Percentiles rank a stretch among this genome's conserved stretches.
Conservation (phyloP, 2,797 vertebrate genomes). For the Zenarchopterus dispar region DNA sequence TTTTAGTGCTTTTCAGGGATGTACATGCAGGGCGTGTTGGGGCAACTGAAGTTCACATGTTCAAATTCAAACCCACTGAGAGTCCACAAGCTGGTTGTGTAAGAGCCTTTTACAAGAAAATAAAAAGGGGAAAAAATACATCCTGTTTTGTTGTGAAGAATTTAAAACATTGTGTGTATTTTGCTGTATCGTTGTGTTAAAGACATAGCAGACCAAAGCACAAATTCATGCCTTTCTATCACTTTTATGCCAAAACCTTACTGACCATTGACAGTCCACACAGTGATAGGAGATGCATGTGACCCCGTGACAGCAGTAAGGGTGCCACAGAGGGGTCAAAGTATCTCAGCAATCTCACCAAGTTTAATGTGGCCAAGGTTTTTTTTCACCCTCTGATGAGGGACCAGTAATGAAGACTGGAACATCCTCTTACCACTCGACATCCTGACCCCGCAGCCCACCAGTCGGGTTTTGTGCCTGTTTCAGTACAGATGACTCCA, state of each 20-base stretch:
- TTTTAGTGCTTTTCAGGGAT: conserved; percentile 61
- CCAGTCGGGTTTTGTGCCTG: conserved; percentile 16
- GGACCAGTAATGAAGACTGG: conserved; percentile 51
- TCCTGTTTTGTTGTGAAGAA: conserved; percentile 32
- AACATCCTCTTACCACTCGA: conserved; percentile 31
- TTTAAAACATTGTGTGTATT: conserved; percentile 22
- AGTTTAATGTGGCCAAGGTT: conserved; percentile 57
- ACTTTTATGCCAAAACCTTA: background rate
- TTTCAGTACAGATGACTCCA: conserved; percentile 31
- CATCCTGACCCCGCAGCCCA: conserved; percentile 21
- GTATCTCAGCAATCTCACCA: conserved; percentile 45
- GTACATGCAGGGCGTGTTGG: conserved; percentile 65
- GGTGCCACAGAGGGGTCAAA: conserved; percentile 52
- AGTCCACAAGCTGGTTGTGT: conserved; percentile 51
- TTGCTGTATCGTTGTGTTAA: conserved; percentile 5
- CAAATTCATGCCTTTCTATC: background rate
- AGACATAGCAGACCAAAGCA: background rate
- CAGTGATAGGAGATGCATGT: conserved; percentile 33
- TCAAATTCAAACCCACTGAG: conserved; percentile 50
- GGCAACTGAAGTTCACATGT: conserved; percentile 69
- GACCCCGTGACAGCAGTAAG: conserved; percentile 40
- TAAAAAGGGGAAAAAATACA: conserved; percentile 1
- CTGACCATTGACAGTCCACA: conserved; percentile 21
- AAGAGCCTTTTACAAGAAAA: conserved; percentile 52
- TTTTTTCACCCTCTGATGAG: conserved; percentile 45